Percentiles rank a stretch among this genome's conserved stretches.
Evolutionary conservation across 2,797 vertebrate species (phyloP).

Genomic region (Apogon hyalosoma): DNA sequence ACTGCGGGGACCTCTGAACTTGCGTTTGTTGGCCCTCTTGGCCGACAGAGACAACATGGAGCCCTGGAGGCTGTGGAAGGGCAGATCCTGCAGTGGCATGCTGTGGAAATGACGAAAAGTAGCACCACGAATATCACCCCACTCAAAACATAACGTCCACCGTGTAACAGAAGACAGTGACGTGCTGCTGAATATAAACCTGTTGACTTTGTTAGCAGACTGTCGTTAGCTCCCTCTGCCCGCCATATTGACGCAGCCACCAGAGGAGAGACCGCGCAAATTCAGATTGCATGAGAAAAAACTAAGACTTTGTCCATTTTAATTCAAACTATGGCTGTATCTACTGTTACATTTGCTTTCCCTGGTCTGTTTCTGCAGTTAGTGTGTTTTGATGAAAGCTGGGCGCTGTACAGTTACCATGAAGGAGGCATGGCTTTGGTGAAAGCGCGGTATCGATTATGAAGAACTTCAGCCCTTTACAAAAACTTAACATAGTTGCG

Average conservation of each 20-base stretch:
- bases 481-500: background rate
- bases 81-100: slow-evolving; percentile 87
- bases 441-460: slow-evolving; percentile 53
- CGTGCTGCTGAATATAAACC: background rate
- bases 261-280: slow-evolving; percentile 52
- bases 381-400: background rate
- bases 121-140: background rate
- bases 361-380: rapidly evolving
- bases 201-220: background rate
- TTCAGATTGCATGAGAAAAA: background rate
- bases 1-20: slow-evolving; percentile 58
- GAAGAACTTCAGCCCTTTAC: background rate
- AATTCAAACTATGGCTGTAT: rapidly evolving
- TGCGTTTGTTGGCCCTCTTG: slow-evolving; percentile 78
- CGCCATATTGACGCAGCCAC: slow-evolving; percentile 63
- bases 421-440: slow-evolving; percentile 1
- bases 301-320: rapidly evolving
- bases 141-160: too few relatives aligned
- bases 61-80: slow-evolving; percentile 74
- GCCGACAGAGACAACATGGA: slow-evolving; percentile 80
- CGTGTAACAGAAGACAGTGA: too few relatives aligned
- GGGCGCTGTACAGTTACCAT: rapidly evolving
- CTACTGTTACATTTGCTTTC: rapidly evolving
- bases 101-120: slow-evolving; percentile 5
- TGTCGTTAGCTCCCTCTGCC: slow-evolving; percentile 27